A percentile compares a stretch with the other conserved stretches of the same genome.
These are phyloP conservation scores for Sminthurides aquaticus DNA, from an alignment of 2,888 invertebrate genomes.

Conservation along the genomic window DNA sequence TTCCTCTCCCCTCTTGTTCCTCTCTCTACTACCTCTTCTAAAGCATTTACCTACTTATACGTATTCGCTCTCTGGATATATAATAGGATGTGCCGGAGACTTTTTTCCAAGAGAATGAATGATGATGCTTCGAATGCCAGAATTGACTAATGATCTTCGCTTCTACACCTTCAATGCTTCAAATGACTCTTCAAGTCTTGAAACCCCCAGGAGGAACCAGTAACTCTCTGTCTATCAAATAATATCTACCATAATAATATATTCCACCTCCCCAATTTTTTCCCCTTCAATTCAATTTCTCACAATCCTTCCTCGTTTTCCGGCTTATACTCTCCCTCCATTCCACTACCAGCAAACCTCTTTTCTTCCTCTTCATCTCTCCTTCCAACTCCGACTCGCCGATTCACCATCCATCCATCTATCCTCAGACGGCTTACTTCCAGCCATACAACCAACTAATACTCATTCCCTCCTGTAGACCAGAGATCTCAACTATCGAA, in stretches of 20 bases:
- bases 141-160: constrained; percentile 33
- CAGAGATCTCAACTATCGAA: neutral
- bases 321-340: neutral
- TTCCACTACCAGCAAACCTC: neutral
- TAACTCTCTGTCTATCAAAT: neutral
- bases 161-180: constrained; percentile 6
- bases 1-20: too few species aligned
- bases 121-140: constrained; percentile 33
- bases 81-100: constrained; percentile 1
- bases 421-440: neutral
- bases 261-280: neutral
- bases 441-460: neutral
- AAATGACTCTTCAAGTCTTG: neutral
- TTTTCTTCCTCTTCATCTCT: neutral
- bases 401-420: neutral
- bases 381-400: neutral
- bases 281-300: neutral
- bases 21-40: neutral
- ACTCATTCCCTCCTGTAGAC: neutral
- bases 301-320: neutral
- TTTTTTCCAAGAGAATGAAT: constrained; percentile 23
- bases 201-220: neutral
- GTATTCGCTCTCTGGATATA: too few species aligned
- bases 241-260: neutral
- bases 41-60: neutral